These are phyloP conservation scores for Amphiprion clarkii DNA, from an alignment of 2,797 vertebrate genomes.

Conservation along the genomic window DNA sequence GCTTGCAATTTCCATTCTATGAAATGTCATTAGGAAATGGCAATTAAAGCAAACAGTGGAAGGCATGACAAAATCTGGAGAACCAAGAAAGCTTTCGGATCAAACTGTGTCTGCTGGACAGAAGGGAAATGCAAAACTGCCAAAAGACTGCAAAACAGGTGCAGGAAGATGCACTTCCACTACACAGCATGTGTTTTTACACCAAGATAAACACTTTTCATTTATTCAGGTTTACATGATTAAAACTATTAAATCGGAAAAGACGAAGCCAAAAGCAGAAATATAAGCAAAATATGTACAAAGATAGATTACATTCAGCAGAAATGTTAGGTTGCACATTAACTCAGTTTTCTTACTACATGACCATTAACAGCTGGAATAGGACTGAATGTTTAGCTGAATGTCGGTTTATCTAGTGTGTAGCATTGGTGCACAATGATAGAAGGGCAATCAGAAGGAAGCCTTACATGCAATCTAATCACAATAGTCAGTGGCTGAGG, in stretches of 20 bases:
- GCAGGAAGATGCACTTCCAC: background rate
- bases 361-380: too few species aligned
- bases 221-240: background rate
- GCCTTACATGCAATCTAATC: background rate
- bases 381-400: background rate
- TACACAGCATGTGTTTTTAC: background rate
- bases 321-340: too few species aligned
- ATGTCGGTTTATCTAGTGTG: background rate
- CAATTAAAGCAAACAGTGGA: background rate
- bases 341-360: too few species aligned
- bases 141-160: background rate
- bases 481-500: background rate
- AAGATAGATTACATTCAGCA: too few species aligned
- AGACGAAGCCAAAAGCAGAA: background rate
- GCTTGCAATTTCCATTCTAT: background rate
- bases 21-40: background rate
- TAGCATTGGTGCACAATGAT: too few species aligned
- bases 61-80: background rate
- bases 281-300: background rate
- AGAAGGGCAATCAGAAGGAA: background rate
- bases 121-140: background rate
- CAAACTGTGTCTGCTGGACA: background rate
- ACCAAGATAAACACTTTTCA: background rate
- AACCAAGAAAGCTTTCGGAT: background rate
- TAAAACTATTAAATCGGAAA: background rate